A percentile compares a stretch with the other conserved stretches of the same genome.
Evolutionary conservation across 2,797 vertebrate species (phyloP).

Genomic region (Xiphorhynchus erythropygius): DNA sequence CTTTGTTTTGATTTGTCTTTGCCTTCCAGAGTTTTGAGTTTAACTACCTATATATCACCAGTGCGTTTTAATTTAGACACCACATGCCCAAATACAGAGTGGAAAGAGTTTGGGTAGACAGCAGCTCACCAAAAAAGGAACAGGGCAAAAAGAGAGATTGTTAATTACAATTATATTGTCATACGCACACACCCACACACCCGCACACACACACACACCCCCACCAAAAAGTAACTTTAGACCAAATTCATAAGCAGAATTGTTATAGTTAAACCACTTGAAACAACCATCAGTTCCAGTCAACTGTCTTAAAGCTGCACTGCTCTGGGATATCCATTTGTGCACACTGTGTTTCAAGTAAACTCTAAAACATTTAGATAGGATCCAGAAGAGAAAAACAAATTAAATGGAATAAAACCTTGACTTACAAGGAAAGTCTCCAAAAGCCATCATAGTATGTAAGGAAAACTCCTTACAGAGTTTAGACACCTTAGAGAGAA

Average conservation of each 20-base stretch:
- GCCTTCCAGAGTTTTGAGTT: background rate
- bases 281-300: background rate
- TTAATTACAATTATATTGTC: background rate
- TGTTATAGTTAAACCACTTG: background rate
- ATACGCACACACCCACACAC: rapidly evolving
- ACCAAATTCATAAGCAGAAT: background rate
- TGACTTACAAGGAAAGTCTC: background rate
- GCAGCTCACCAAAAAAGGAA: background rate
- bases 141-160: background rate
- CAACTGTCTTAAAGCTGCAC: background rate
- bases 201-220: background rate
- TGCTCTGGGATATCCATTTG: background rate
- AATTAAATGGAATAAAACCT: background rate
- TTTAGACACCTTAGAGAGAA: background rate
- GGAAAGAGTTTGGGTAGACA: background rate
- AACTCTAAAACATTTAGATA: background rate
- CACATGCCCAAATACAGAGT: background rate
- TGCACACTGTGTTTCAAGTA: background rate
- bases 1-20: background rate
- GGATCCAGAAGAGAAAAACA: background rate
- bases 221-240: background rate
- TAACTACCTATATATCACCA: background rate
- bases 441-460: background rate
- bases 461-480: background rate
- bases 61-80: background rate